phyloP scores from a whole-genome alignment of 2,113 vertebrate species.

The Paramisgurnus dabryanus region DNA sequence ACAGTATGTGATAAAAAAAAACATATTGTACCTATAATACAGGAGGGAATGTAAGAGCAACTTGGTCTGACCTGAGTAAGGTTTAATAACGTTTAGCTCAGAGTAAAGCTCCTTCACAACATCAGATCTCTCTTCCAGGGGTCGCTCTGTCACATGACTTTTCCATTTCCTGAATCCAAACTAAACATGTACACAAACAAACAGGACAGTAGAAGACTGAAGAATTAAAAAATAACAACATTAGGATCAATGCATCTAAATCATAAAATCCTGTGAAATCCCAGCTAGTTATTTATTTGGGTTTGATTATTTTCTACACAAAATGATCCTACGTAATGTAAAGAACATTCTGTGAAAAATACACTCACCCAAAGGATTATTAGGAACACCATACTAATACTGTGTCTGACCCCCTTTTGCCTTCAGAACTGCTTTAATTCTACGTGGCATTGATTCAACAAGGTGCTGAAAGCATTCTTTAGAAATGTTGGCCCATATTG shows the following conservation, averaged over 20 bases:
- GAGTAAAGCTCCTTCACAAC: constrained; percentile 90
- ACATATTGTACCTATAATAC: background rate
- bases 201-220: background rate
- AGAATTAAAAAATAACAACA: background rate
- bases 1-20: no score
- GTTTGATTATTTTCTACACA: background rate
- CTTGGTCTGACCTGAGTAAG: constrained; percentile 65
- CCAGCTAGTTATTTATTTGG: no score
- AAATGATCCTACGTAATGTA: background rate
- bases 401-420: no score
- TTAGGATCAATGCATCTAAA: background rate
- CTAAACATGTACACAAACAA: constrained; percentile 58
- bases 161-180: constrained; percentile 94
- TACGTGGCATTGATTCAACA: no score
- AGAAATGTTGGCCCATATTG: no score
- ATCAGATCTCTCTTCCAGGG: constrained; percentile 82
- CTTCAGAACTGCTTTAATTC: no score
- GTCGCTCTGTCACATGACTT: constrained; percentile 84
- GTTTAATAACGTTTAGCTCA: constrained; percentile 77
- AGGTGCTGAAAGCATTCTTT: no score
- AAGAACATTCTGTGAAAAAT: no score
- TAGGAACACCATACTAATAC: no score
- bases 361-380: no score
- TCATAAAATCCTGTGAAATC: no score
- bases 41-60: background rate